Base-by-base conservation (phyloP, 53 echinoderm and acorn worm species). In the Echinometra lucunter region DNA sequence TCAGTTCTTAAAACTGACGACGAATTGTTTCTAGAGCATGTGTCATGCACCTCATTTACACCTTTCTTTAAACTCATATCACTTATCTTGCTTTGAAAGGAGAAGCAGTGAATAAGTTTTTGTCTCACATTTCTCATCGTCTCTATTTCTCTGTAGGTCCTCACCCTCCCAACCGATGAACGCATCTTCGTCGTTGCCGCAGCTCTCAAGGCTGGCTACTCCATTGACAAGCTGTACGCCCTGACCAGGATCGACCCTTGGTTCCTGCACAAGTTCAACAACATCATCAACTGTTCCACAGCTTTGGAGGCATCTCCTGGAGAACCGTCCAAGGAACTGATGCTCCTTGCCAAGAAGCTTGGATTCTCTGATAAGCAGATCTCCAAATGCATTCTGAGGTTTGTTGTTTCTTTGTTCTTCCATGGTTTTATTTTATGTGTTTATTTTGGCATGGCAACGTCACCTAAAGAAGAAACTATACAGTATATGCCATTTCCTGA, bases 361-460 rank as follows among this genome's bases (percentile, higher is more conserved):
- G 99, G 99, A 12, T 99, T 97, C 96, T 99, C 96, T 23, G 99
- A 99, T 81, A 96, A 95, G 44, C 99, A 99, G 95, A 99, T 99
- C 40, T 97, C 97, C 19, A 98, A 96, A 74, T 88, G 94, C 72
- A 96, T 98, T 27, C 93, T 95, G 69, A 98, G 98, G 99, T 99
- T 89, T 28, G 49, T 89, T 28, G 49, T 85, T 85, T 38, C 38
- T 9, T 78, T 40, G 74, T n/a, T n/a, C n/a, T n/a, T n/a, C n/a
- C n/a, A n/a, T n/a, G n/a, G n/a, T n/a, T n/a, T n/a, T n/a, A n/a
- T n/a, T n/a, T n/a, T n/a, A n/a, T n/a, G n/a, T n/a, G n/a, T n/a
- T n/a, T n/a, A n/a, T n/a, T n/a, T n/a, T n/a, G n/a, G n/a, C n/a
- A n/a, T n/a, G n/a, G n/a, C n/a, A n/a, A n/a, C n/a, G n/a, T n/a